Conservation (phyloP, 2,797 vertebrate genomes). For the Pristis pectinata region DNA sequence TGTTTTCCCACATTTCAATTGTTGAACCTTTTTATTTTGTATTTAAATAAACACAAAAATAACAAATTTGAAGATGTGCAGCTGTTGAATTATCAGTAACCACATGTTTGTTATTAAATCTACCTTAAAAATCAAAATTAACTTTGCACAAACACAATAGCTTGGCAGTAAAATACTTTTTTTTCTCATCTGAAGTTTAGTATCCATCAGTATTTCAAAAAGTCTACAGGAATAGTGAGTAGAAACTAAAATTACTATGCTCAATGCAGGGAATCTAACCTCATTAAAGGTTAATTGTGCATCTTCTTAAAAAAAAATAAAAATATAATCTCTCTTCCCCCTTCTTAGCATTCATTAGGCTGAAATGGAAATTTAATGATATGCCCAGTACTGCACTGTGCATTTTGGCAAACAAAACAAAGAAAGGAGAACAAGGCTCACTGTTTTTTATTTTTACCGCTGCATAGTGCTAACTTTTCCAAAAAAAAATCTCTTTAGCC, state of each 20-base stretch:
- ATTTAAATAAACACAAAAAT: not conserved
- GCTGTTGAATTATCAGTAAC: not conserved
- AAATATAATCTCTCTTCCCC: not conserved
- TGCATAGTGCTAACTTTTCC: not conserved
- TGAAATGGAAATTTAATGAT: not conserved
- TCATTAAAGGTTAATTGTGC: not conserved
- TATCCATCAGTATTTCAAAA: not conserved
- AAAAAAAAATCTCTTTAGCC: not conserved
- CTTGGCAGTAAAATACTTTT: not conserved
- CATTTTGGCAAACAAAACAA: not conserved
- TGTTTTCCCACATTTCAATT: not conserved
- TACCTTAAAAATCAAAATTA: slow-evolving; percentile 5
- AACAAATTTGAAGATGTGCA: not conserved
- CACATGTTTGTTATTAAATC: not conserved
- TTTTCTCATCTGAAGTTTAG: not conserved
- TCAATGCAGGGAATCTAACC: no score
- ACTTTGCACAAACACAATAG: not conserved
- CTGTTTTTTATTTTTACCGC: not conserved
- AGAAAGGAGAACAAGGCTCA: not conserved
- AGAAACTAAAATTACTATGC: not conserved
- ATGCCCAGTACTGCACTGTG: not conserved
- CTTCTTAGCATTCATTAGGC: not conserved
- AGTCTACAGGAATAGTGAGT: not conserved
- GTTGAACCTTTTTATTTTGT: not conserved
- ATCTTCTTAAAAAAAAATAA: not conserved